Evolutionary conservation across 2,113 vertebrate species (phyloP), one percentile per base, ranked within the genome.

Genomic region (Murina feae): DNA sequence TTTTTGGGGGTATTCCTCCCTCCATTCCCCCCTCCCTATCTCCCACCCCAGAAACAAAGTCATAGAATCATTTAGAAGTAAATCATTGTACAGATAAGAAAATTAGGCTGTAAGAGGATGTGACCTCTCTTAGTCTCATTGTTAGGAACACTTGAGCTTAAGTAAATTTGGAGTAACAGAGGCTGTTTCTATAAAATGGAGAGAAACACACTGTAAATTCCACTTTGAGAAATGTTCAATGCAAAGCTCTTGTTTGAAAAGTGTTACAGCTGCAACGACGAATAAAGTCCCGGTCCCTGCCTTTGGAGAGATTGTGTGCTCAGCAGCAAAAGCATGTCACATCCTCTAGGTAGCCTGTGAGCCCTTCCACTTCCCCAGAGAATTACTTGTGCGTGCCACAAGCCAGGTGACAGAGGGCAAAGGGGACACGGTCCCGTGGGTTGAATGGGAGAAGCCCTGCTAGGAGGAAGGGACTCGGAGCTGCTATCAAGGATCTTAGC

Each of bases 121-220:
- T 76, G 16, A 51, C 32, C 44, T 23, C 30, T 60, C 66, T 87
- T 51, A 51, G 20, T 17, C 35, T 47, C 17, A 65, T 55, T 94
- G 16, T 63, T 69, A 69, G 17, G 37, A 81, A 68, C 12, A 25
- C 25, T 63, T 39, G 42, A 13, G 8, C 30, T 86, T 90, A 81
- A 25, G 32, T 80, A 55, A 85, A 55, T 85, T 51, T 39, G 39
- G 37, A 90, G 84, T 14, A 80, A 55, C 82, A 83, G 23, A 87
- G 20, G 32, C 42, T 83, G 25, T 75, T 84, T 84, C 44, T 80
- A 16, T 63, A 86, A 89, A 90, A 89, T 18, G 72, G 23, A 49
- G 30, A 66, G 14, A 85, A 30, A 84, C 71, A 55, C 13, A 32
- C 25, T 28, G 58, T 28, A 83, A 82, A 79, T 74, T 63, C 21